Evolutionary conservation across 2,888 invertebrate genomes (phyloP), one percentile per base, ranked within the genome.

Genomic region (Pristionchus japonicus): DNA sequence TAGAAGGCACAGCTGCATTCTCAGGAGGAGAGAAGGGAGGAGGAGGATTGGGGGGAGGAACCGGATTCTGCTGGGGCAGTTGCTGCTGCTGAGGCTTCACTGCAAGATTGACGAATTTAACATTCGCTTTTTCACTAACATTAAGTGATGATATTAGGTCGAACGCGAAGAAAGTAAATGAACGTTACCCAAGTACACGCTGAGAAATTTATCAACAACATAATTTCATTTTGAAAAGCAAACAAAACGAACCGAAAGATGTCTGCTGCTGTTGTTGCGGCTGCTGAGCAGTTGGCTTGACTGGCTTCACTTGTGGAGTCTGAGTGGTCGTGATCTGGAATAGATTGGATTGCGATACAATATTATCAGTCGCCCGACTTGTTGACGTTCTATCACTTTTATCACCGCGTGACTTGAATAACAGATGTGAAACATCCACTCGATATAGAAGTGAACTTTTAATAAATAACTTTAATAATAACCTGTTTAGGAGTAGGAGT

Each of bases 41-140:
- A 52, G 52, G 52, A 52, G 52, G 52, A 52, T 17, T 17, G 23
- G 23, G 52, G 52, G 23, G 4, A 13, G 52, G 52, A 52, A 23
- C 52, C 17, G 52, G 23, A 20, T 52, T 17, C 13, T 52, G 49
- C 13, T 49, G 47, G 9, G 6, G 47, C 47, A 11, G 40, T 20
- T 74, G 74, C 74, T 40, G 74, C 74, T 74, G 74, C 40, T 74
- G 74, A 17, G 74, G 74, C 43, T 74, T 74, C 74, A 74, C 74
- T 74, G 74, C 13, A 70, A 70, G 11, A 64, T n/a, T n/a, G n/a
- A n/a, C n/a, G n/a, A n/a, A n/a, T n/a, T n/a, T n/a, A n/a, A n/a
- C n/a, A n/a, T n/a, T n/a, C n/a, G n/a, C n/a, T n/a, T n/a, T n/a
- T n/a, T n/a, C n/a, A n/a, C n/a, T n/a, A n/a, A n/a, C n/a, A n/a